A percentile compares a stretch with the other conserved stretches of the same genome.
Conservation (phyloP, 1,140 invertebrate species). For the Mercenaria mercenaria region DNA sequence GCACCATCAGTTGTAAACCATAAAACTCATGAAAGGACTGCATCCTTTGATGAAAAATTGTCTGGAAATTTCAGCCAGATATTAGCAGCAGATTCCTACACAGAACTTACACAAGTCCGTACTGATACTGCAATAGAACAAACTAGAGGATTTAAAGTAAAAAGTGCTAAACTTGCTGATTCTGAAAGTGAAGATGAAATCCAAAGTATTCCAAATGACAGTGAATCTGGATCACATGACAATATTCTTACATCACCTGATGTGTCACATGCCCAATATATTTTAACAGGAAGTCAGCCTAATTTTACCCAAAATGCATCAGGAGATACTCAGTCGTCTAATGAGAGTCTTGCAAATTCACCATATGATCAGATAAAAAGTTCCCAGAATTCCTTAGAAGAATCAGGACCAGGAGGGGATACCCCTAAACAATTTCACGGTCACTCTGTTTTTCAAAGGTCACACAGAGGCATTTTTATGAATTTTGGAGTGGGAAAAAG, state of each 20-base stretch:
- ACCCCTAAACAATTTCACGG: background rate
- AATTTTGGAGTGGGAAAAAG: constrained; percentile 25
- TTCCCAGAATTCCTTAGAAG: background rate
- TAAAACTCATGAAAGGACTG: background rate
- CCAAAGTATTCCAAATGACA: background rate
- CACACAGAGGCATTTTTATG: constrained; percentile 20
- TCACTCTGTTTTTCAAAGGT: constrained; percentile 35
- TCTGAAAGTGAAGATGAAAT: background rate
- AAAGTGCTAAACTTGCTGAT: background rate
- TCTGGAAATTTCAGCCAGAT: constrained; percentile 43
- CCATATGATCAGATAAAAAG: background rate
- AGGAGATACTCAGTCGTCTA: background rate
- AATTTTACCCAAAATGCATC: background rate
- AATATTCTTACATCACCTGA: background rate
- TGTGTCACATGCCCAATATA: background rate
- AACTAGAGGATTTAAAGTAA: constrained; percentile 17
- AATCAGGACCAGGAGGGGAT: background rate
- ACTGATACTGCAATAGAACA: constrained; percentile 21
- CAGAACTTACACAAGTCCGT: constrained; percentile 28
- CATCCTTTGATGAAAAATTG: constrained; percentile 16
- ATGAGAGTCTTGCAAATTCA: background rate
- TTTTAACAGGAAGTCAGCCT: background rate
- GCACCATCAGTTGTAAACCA: background rate
- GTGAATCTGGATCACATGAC: background rate
- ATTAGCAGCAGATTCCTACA: constrained; percentile 41